Percentiles rank a stretch among this genome's conserved stretches.
Evolutionary conservation across 2,888 invertebrate genomes (phyloP).

Genomic region (Andrena praecox): DNA sequence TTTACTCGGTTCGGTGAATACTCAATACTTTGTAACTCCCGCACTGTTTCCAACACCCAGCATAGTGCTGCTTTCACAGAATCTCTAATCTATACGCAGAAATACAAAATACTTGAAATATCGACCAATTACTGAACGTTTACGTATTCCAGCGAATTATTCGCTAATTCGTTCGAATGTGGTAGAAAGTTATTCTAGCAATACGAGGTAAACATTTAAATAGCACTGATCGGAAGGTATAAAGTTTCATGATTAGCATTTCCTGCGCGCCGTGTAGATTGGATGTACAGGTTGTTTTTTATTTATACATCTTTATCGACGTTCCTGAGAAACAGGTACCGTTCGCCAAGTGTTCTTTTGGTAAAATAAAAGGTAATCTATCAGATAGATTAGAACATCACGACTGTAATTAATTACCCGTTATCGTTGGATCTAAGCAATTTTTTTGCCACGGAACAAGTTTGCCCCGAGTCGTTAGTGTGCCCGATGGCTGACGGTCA

Average conservation of each 20-base stretch:
- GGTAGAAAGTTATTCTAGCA: background rate
- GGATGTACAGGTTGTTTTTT: background rate
- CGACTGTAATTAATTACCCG: slow-evolving; percentile 34
- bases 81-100: too few relatives aligned
- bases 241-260: background rate
- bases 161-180: background rate
- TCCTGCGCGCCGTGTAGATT: background rate
- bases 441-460: slow-evolving; percentile 25
- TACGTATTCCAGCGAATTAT: background rate
- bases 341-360: too few relatives aligned
- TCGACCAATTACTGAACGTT: too few relatives aligned
- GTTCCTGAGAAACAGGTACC: slow-evolving; percentile 5
- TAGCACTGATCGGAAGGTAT: background rate
- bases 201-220: background rate
- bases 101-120: too few relatives aligned
- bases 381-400: too few relatives aligned
- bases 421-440: slow-evolving; percentile 37
- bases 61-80: too few relatives aligned
- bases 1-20: too few relatives aligned
- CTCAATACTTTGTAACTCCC: too few relatives aligned
- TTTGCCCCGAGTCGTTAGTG: slow-evolving; percentile 22
- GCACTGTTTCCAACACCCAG: too few relatives aligned
- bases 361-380: too few relatives aligned
- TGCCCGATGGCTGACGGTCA: background rate
- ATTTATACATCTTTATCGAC: background rate